A percentile compares a stretch with the other conserved stretches of the same genome.
phyloP scores from a whole-genome alignment of 1,140 invertebrate genomes.

The Neocloeon triangulifer region DNA sequence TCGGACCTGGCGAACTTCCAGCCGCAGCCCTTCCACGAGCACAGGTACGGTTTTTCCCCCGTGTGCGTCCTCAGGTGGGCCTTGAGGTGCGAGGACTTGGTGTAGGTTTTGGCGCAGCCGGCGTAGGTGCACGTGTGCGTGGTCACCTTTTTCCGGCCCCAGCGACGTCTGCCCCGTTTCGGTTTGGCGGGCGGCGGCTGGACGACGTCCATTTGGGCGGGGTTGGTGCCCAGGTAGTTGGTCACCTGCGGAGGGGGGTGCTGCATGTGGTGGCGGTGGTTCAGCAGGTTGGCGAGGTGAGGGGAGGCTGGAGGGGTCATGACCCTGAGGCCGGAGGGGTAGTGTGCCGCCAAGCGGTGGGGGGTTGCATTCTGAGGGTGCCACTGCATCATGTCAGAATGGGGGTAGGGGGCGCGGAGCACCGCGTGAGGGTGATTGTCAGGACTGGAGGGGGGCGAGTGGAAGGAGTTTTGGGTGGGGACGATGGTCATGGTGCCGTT shows the following conservation, averaged over 20 bases:
- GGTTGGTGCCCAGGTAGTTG: not conserved
- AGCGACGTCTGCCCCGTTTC: constrained; percentile 19
- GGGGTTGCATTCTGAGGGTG: too few relatives aligned
- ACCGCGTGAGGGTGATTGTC: constrained; percentile 3
- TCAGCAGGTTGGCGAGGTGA: constrained; percentile 4
- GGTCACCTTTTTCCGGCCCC: constrained; percentile 27
- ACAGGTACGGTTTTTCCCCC: constrained; percentile 44
- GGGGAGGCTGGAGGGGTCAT: constrained; percentile 4
- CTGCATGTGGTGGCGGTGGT: not conserved
- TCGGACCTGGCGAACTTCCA: constrained; percentile 48
- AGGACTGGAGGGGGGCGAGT: constrained; percentile 4
- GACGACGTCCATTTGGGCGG: constrained; percentile 4
- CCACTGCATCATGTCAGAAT: too few relatives aligned
- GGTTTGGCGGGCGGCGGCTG: constrained; percentile 7
- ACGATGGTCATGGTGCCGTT: constrained; percentile 5
- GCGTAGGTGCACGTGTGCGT: constrained; percentile 33
- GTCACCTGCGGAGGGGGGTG: not conserved
- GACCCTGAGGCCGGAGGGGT: constrained; percentile 3
- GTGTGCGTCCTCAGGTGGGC: constrained; percentile 42
- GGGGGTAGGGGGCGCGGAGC: not conserved
- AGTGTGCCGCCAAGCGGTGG: not conserved
- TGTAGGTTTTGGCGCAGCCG: constrained; percentile 39
- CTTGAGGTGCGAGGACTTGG: constrained; percentile 45
- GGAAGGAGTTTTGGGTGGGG: constrained; percentile 2
- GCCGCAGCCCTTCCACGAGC: constrained; percentile 41